Percentiles rank a stretch among this genome's conserved stretches.
phyloP scores from a whole-genome alignment of 2,888 invertebrate species.

The Eledona agricola region DNA sequence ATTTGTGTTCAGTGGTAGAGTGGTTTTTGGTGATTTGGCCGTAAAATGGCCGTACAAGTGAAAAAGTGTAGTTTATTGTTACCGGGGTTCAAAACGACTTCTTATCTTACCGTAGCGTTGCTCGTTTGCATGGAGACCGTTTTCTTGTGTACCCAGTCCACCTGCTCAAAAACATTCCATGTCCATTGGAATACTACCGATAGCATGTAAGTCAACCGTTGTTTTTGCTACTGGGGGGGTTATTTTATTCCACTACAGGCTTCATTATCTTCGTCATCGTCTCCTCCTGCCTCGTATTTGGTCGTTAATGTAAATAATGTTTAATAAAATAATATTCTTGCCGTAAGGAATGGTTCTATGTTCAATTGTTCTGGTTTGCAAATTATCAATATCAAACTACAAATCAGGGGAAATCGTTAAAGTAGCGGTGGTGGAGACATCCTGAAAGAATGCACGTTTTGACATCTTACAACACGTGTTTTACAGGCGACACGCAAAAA shows the following conservation, averaged over 20 bases:
- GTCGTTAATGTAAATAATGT: conserved; percentile 27
- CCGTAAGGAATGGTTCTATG: conserved; percentile 16
- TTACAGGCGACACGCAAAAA: conserved; percentile 39
- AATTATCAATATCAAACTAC: conserved; percentile 10
- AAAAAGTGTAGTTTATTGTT: conserved; percentile 52
- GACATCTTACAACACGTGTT: conserved; percentile 39
- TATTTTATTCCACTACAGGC: conserved; percentile 26
- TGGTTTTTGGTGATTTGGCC: conserved; percentile 25
- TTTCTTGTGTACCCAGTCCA: conserved; percentile 68
- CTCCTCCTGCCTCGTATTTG: too few species aligned
- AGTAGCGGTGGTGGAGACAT: conserved; percentile 33
- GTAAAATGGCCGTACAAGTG: conserved; percentile 49
- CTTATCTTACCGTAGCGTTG: conserved; percentile 66
- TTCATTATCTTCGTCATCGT: conserved; percentile 6
- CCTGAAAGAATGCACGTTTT: conserved; percentile 38
- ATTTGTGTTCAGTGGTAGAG: conserved; percentile 28
- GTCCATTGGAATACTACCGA: conserved; percentile 93
- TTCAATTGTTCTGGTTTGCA: conserved; percentile 27
- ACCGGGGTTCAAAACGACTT: conserved; percentile 59
- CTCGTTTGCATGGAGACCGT: conserved; percentile 68
- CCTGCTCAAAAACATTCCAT: conserved; percentile 84
- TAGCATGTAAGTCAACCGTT: conserved; percentile 72
- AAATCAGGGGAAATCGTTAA: conserved; percentile 30
- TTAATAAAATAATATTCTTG: conserved; percentile 23
- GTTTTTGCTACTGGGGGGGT: conserved; percentile 18